Base-by-base conservation (phyloP, 2,797 vertebrate species). In the Moxostoma hubbsi region DNA sequence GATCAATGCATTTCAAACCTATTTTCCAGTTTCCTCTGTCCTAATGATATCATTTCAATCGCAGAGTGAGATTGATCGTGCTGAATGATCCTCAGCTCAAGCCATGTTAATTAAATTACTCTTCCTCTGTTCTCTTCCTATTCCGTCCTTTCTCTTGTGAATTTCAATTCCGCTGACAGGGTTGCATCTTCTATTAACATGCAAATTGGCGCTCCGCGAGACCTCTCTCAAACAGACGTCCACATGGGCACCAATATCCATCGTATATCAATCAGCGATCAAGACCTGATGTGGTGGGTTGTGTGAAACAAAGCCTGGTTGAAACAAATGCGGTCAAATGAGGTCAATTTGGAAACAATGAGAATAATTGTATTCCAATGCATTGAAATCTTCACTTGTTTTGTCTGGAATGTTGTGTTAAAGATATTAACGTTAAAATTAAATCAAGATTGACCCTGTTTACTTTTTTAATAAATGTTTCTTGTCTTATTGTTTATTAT, bases 121-220 rank as follows among this genome's bases (percentile, higher is more conserved):
- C 62, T 46, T 12, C 73, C 73, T 64, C 77, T 65, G 24, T 55
- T 75, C 67, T 75, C 51, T 78, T 81, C 65, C 68, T 76, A 66
- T 81, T 75, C 51, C 46, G 49, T 62, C 75, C 61, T 57, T 77
- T 87, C 86, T 81, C 84, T 88, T 88, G 82, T 85, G 82, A 82
- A 86, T 86, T 88, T 75, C 88, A 84, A 85, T 91, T 90, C 79
- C 83, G 75, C 76, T 61, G 72, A 84, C 89, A 84, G 84, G 87
- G 89, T 86, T 88, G 83, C 88, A 85, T 86, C 87, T 81, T 83
- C 84, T 81, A 92, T 93, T 91, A 92, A 85, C 88, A 93, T 92
- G 88, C 85, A 92, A 87, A 92, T 90, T 88, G 89, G 81, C 49
- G 70, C 65, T 72, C 73, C 80, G 73, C 2, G n/a, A 75, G 77